Evolutionary conservation across 2,888 invertebrate genomes (phyloP), one percentile per base, ranked within the genome.

Genomic region (Tipula unca): DNA sequence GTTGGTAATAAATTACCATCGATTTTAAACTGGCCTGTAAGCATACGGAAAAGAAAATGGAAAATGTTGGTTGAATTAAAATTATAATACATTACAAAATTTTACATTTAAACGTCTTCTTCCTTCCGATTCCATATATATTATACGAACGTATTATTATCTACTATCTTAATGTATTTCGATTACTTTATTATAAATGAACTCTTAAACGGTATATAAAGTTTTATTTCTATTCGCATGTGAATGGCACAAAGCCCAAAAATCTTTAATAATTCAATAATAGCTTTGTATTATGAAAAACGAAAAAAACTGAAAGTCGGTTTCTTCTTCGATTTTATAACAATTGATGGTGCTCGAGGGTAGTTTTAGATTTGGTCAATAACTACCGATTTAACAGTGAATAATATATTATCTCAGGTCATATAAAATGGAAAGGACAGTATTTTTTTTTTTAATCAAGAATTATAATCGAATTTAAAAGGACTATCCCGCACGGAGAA

Each of bases 11-110:
- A 93, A 88, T 95, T 93, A 20, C 97, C 97, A 89, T 96, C 95
- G 29, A 95, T 96, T 89, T 94, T 94, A 90, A 96, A 97, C 88
- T 94, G 92, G 88, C 95, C 97, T 97, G 93, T 1, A 91, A 93
- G n/a, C n/a, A 69, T 25, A 69, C 6, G 84, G 48, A 29, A 85
- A 86, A 69, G 8, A 69, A 69, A 69, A 69, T 69, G 48, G 17
- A 17, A 48, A 69, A 20, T 25, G 69, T 69, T 25, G 69, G 69
- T 69, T 69, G 25, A 69, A 69, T 69, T 69, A 48, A 48, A 48
- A 48, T 20, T 48, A 8, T 39, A 39, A 39, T 39, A 69, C 69
- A 69, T 25, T 48, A 48, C 25, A 69, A 69, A 69, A 69, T 25
- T n/a, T n/a, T n/a, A n/a, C n/a, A n/a, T n/a, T 25, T 69, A 69